Evolutionary conservation across 2,888 invertebrate genomes (phyloP), one percentile per base, ranked within the genome.

Genomic region (Platycheirus albimanus): DNA sequence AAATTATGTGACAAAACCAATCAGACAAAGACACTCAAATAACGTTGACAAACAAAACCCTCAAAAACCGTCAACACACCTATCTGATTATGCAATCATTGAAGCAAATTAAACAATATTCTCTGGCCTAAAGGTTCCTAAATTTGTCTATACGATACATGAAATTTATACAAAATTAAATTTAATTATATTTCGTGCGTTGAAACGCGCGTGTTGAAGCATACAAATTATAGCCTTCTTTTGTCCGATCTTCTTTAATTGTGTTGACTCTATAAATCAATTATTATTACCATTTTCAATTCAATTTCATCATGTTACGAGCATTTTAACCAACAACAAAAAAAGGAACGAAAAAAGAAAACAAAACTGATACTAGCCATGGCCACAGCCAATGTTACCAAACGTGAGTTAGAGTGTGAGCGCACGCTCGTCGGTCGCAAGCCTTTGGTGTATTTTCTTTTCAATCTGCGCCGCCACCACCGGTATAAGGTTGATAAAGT

Each of bases 281-380:
- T 69, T 19, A 58, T 36, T 19, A 36, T 58, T 71, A 74, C 33
- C 66, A 70, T n/a, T n/a, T n/a, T 66, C 71, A 71, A 81, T 76
- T 76, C 41, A 71, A 81, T 81, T 81, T 81, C 80, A 76, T 81
- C 70, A 76, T 70, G 28, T 81, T 76, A 81, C 70, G 80, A 81
- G 28, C 66, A 71, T 52, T 72, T n/a, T n/a, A n/a, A n/a, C 47
- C 67, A 43, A 47, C 24, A 69, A 10, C 7, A 67, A 52, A n/a
- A 33, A 1, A 20, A 28, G 45, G 11, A 61, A 54, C 2, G 17
- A 19, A 15, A 15, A 33, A 8, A 30, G 15, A 49, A 33, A 58
- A 71, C 20, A 71, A 45, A 24, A 64, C 5, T 58, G 38, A 52
- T 61, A 54, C 66, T 76, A 81, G 76, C 81, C 81, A 81, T 81